Evolutionary conservation across 2,113 vertebrate genomes (phyloP).

Genomic region (Centropus unirufus): DNA sequence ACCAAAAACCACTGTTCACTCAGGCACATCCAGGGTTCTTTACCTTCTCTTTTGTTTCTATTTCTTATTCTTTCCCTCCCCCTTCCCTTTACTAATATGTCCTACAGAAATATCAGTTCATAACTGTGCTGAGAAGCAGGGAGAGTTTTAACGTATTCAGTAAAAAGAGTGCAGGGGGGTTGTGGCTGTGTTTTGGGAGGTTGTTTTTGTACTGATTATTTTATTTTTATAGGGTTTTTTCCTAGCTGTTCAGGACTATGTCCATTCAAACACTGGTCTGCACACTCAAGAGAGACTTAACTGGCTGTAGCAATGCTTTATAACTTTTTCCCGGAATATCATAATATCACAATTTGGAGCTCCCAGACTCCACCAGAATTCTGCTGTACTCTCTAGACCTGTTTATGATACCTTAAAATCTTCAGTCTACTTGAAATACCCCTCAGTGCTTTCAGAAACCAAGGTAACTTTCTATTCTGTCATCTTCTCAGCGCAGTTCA

Average conservation of each 20-base stretch:
- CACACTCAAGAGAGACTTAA: neutral
- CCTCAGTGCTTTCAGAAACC: neutral
- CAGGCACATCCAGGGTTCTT: neutral
- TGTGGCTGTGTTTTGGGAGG: neutral
- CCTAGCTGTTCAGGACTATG: neutral
- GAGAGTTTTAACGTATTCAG: neutral
- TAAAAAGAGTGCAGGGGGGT: neutral
- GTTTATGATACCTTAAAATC: neutral
- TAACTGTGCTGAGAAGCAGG: neutral
- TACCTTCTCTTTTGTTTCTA: neutral
- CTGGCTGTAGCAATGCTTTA: neutral
- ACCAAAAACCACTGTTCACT: neutral
- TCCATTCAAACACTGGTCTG: neutral
- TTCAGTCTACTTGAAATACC: neutral
- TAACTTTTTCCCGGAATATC: neutral
- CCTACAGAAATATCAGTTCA: neutral
- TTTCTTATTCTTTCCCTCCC: neutral
- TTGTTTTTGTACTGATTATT: neutral
- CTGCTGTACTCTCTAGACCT: neutral
- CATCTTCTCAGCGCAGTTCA: neutral
- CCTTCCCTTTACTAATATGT: neutral
- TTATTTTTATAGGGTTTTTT: neutral
- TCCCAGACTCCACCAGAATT: neutral
- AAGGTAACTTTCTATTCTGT: neutral
- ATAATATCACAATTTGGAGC: neutral